Evolutionary conservation across 2,888 invertebrate species (phyloP).

Genomic region (Drosophila rubida): DNA sequence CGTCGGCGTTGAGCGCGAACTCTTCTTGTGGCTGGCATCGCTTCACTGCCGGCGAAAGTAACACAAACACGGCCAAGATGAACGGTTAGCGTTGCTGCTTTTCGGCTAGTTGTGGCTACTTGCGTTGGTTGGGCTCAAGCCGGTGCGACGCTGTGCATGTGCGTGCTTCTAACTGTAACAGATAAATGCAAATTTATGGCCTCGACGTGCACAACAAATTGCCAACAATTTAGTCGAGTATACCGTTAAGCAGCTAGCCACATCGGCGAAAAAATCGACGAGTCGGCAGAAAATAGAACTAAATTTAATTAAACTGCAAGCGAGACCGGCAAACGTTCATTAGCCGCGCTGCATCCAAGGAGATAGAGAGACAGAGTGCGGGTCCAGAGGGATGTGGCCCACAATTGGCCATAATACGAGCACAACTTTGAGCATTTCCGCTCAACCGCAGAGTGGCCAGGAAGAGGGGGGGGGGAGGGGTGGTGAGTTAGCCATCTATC

Average conservation of each 20-base stretch:
- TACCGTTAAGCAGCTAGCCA: constrained; percentile 68
- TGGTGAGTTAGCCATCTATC: constrained; percentile 9
- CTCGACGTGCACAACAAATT: constrained; percentile 69
- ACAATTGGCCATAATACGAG: constrained; percentile 29
- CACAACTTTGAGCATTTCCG: constrained; percentile 72
- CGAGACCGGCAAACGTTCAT: constrained; percentile 57
- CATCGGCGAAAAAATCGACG: constrained; percentile 1
- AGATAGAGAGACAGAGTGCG: background rate
- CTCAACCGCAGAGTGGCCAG: constrained; percentile 5
- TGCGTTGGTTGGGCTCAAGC: background rate
- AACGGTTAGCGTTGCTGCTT: constrained; percentile 6
- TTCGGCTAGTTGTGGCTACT: constrained; percentile 9
- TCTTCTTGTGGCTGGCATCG: constrained; percentile 30
- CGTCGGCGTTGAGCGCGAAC: constrained; percentile 41
- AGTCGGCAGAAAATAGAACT: constrained; percentile 37
- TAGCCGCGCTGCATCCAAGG: constrained; percentile 42
- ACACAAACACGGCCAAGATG: constrained; percentile 39
- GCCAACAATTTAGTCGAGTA: constrained; percentile 71
- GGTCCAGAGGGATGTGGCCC: constrained; percentile 20
- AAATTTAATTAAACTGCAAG: constrained; percentile 70
- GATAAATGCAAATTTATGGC: constrained; percentile 78
- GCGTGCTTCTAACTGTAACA: constrained; percentile 73
- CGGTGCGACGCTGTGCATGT: constrained; percentile 27
- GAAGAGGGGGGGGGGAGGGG: background rate
- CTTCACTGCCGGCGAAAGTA: constrained; percentile 76